Percentiles rank a stretch among this genome's conserved stretches.
Evolutionary conservation across 53 echinoderm and acorn worm species (phyloP).

Genomic region (Glandiceps talaboti): DNA sequence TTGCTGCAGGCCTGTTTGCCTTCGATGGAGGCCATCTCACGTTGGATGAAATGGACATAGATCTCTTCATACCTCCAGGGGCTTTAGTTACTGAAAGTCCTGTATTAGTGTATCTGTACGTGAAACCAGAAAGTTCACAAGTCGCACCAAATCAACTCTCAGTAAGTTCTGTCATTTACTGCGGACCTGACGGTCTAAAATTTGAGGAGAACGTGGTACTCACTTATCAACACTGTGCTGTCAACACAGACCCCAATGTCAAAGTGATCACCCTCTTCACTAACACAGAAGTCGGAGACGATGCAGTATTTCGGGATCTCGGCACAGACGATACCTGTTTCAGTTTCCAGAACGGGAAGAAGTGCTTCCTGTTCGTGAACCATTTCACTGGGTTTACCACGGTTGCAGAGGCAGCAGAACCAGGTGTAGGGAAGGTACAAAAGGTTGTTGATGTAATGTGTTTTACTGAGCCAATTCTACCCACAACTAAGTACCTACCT

Average conservation of each 20-base stretch:
- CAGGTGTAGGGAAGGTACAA: too few relatives aligned
- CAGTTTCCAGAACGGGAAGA: background rate
- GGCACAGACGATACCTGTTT: background rate
- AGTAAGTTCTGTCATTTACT: constrained; percentile 1
- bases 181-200: constrained; percentile 2
- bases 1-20: constrained; percentile 5
- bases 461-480: background rate
- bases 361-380: background rate
- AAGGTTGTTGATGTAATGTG: background rate
- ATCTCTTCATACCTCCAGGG: constrained; percentile 6
- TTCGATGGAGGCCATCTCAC: constrained; percentile 1
- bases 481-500: background rate
- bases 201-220: constrained; percentile 2
- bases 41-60: background rate
- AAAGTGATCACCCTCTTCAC: constrained; percentile 2
- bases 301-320: background rate
- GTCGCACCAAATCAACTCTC: background rate
- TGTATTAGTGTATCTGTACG: constrained; percentile 2
- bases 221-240: constrained; percentile 6
- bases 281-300: background rate
- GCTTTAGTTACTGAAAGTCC: background rate
- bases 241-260: background rate
- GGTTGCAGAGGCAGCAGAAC: background rate
- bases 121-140: background rate
- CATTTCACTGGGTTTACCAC: background rate